These are phyloP conservation scores for Strix aluco DNA, from an alignment of 2,113 vertebrate genomes.

Conservation along the genomic window DNA sequence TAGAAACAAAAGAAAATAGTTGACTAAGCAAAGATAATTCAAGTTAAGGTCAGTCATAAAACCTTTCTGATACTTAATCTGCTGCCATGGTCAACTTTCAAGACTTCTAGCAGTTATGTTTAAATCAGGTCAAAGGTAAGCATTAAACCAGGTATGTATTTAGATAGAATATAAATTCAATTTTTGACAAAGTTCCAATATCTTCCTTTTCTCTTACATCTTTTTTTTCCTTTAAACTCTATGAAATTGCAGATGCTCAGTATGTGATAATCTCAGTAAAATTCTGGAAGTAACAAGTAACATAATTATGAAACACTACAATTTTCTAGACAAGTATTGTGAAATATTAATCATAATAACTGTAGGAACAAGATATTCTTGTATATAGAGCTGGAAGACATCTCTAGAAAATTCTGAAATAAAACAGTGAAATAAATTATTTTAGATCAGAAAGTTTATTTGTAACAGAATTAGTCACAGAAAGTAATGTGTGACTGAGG, in stretches of 20 bases:
- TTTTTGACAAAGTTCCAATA: not conserved
- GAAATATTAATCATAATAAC: not conserved
- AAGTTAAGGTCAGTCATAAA: not conserved
- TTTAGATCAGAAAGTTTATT: not conserved
- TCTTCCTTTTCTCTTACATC: not conserved
- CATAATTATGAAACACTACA: not conserved
- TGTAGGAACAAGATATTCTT: not conserved
- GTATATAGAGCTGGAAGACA: not conserved
- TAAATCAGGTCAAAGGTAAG: not conserved
- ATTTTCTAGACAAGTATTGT: not conserved
- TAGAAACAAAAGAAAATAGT: not conserved
- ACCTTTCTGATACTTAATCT: not conserved
- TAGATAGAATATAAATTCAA: not conserved
- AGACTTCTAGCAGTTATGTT: not conserved
- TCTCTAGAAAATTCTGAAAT: not conserved
- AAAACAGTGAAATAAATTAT: not conserved
- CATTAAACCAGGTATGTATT: not conserved
- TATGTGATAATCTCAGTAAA: not conserved
- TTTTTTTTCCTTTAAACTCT: not conserved
- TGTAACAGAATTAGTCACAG: not conserved
- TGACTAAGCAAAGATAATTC: constrained; percentile 1
- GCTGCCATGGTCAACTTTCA: not conserved
- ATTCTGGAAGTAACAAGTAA: not conserved
- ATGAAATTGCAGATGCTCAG: not conserved
- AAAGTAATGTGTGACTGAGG: not conserved